Evolutionary conservation across 2,888 invertebrate genomes (phyloP).

Genomic region (Nycteola revayana): DNA sequence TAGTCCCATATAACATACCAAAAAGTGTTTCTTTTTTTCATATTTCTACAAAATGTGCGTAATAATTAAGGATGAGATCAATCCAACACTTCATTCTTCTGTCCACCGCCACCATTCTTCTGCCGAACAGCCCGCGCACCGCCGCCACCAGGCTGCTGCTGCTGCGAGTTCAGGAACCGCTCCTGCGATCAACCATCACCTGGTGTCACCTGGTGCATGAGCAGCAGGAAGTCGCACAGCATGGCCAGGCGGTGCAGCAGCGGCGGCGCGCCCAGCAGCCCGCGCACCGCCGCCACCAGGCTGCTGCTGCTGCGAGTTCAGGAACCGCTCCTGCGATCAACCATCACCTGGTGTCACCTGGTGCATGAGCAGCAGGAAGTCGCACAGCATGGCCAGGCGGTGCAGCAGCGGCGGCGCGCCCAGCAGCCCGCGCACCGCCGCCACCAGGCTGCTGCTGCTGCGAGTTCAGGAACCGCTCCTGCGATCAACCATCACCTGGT

Average conservation of each 20-base stretch:
- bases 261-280: constrained; percentile 83
- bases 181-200: background rate
- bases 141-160: no score
- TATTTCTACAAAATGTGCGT: no score
- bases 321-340: background rate
- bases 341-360: constrained; percentile 50
- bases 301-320: background rate
- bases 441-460: constrained; percentile 66
- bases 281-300: no score
- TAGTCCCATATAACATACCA: no score
- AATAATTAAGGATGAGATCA: no score
- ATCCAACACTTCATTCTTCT: no score
- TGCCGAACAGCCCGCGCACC: no score
- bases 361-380: constrained; percentile 88
- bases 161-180: background rate
- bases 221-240: constrained; percentile 85
- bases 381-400: constrained; percentile 84
- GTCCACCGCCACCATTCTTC: no score
- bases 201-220: constrained; percentile 83
- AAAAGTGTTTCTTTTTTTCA: no score
- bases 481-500: background rate
- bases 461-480: constrained; percentile 85
- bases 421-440: constrained; percentile 80
- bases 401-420: constrained; percentile 85
- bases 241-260: constrained; percentile 84